Evolutionary conservation across 2,888 invertebrate genomes (phyloP), one percentile per base, ranked within the genome.

Genomic region (Malacosoma neustria): DNA sequence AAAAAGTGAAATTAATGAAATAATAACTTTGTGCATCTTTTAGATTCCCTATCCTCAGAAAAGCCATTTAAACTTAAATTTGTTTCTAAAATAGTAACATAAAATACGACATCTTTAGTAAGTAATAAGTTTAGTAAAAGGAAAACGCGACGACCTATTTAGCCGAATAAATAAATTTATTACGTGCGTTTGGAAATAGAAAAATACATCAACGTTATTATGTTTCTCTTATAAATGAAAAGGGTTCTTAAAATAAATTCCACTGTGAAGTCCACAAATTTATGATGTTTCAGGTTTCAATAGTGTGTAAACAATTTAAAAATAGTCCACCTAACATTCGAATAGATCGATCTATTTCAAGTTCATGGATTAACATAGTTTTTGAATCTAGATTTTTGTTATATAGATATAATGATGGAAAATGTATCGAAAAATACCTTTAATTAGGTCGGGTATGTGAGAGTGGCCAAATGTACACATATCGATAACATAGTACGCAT

Each of bases 371-470:
- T 22, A 2, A 22, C 9, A 22, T 22, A 22, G 22, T 22, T 22
- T 22, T 2, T 5, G 9, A 22, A 7, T 22, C 22, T 22, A 22
- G 9, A 22, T 3, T n/a, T n/a, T n/a, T n/a, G 22, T 9, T 22
- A 9, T 7, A 22, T 5, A 22, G 22, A 9, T 7, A 5, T 22
- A 7, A 22, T 9, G 22, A 2, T 22, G 5, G 22, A 22, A 22
- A 22, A 50, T 48, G 40, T 48, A 35, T 37, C 41, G 53, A 63
- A 67, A 70, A 48, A 53, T 87, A 87, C 87, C 87, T 87, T 76
- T 65, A 63, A 72, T 86, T 80, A 86, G 65, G 66, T 70, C 54
- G 86, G 87, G 87, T 87, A 87, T 87, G 86, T 80, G 85, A 72
- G 80, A 80, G 84, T 85, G 86, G 85, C 80, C 79, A 74, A 57